Evolutionary conservation across 2,888 invertebrate genomes (phyloP).

Genomic region (Ditula angustiorana): DNA sequence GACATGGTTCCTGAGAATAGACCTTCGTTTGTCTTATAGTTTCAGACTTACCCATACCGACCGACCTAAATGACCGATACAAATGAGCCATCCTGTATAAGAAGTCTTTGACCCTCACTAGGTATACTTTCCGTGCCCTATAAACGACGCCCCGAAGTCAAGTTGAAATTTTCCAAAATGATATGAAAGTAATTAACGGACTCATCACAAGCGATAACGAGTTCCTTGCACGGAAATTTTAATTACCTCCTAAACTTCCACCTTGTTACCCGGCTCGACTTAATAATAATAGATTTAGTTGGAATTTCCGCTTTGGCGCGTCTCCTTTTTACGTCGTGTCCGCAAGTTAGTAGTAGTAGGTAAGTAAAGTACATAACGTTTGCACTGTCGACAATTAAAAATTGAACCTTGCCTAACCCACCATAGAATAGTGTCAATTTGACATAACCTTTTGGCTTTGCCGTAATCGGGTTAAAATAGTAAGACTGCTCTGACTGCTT

Average conservation of each 20-base stretch:
- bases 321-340: slow-evolving; percentile 3
- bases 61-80: not conserved
- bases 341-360: too few species aligned
- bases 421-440: too few species aligned
- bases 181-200: slow-evolving; percentile 27
- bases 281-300: slow-evolving; percentile 22
- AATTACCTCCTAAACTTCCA: slow-evolving; percentile 40
- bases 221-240: slow-evolving; percentile 39
- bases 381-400: too few species aligned
- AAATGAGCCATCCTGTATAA: not conserved
- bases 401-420: too few species aligned
- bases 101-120: too few species aligned
- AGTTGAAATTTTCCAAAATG: slow-evolving; percentile 13
- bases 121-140: not conserved
- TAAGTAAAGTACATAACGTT: too few species aligned
- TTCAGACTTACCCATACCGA: too few species aligned
- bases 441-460: too few species aligned
- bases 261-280: slow-evolving; percentile 12
- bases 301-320: not conserved
- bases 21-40: too few species aligned
- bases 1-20: too few species aligned
- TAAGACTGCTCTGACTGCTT: too few species aligned
- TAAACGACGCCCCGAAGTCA: not conserved
- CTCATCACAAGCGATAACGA: slow-evolving; percentile 34
- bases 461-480: too few species aligned